phyloP scores from a whole-genome alignment of 2,113 vertebrate genomes.

The Gracilinanus agilis region DNA sequence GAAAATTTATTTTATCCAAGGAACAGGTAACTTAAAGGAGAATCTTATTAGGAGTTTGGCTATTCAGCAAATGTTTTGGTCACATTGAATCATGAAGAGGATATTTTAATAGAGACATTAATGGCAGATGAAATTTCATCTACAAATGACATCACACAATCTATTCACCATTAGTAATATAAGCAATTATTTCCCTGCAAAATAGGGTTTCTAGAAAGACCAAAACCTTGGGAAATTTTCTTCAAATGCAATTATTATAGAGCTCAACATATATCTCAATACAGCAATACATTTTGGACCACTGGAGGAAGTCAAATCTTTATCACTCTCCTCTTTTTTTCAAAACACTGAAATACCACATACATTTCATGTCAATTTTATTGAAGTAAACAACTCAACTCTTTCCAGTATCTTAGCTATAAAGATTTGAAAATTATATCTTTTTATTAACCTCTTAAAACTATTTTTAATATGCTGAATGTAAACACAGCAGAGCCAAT shows the following conservation, averaged over 20 bases:
- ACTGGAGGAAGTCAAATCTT: neutral
- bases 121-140: neutral
- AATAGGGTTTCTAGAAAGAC: neutral
- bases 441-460: neutral
- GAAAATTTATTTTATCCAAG: neutral
- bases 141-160: neutral
- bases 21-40: neutral
- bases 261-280: neutral
- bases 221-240: neutral
- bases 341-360: neutral
- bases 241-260: neutral
- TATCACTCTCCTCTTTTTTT: neutral
- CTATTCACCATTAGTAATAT: neutral
- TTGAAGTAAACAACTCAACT: neutral
- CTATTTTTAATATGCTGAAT: neutral
- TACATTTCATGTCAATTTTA: neutral
- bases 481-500: neutral
- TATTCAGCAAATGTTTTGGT: neutral
- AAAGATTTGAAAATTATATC: neutral
- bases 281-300: neutral
- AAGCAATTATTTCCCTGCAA: neutral
- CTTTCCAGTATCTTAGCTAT: neutral
- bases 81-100: neutral
- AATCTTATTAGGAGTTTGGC: neutral
- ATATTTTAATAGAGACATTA: neutral